Percentiles rank a stretch among this genome's conserved stretches.
These are phyloP conservation scores for Scaptomyza montana DNA, from an alignment of 1,140 invertebrate genomes.

Conservation along the genomic window DNA sequence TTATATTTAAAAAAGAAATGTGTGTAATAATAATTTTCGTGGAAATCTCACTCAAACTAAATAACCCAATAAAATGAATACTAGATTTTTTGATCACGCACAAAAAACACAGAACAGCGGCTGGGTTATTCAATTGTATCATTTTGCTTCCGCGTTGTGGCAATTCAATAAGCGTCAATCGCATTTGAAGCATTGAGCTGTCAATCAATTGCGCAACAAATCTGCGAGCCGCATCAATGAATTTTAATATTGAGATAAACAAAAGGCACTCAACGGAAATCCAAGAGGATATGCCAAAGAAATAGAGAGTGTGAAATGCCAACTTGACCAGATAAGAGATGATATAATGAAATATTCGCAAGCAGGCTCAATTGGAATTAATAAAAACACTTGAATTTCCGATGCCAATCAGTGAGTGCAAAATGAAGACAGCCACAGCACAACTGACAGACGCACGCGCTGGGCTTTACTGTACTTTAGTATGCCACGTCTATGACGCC, in stretches of 20 bases:
- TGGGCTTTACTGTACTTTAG: conserved; percentile 69
- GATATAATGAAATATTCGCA: conserved; percentile 51
- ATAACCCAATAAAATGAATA: conserved; percentile 2
- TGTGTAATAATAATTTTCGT: neutral
- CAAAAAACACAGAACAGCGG: conserved; percentile 43
- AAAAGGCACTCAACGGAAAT: conserved; percentile 43
- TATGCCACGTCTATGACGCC: conserved; percentile 44
- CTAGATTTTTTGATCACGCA: neutral
- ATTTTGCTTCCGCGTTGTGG: conserved; percentile 1
- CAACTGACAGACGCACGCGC: conserved; percentile 65
- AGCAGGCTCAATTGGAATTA: conserved; percentile 61
- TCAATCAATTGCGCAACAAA: conserved; percentile 68
- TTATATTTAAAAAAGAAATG: neutral
- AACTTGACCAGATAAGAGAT: conserved; percentile 56
- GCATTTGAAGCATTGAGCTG: conserved; percentile 43
- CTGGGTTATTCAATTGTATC: conserved; percentile 5
- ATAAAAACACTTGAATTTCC: conserved; percentile 82
- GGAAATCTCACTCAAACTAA: neutral
- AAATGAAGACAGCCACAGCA: conserved; percentile 34
- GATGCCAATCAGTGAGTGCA: conserved; percentile 61
- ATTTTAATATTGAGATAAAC: conserved; percentile 68
- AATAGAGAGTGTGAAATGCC: conserved; percentile 1
- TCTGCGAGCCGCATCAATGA: conserved; percentile 59
- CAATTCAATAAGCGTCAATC: conserved; percentile 81
- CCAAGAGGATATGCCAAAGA: neutral